Percentiles rank a stretch among this genome's conserved stretches.
These are phyloP conservation scores for Microtus pennsylvanicus DNA, from an alignment of 2,113 vertebrate genomes.

Conservation along the genomic window DNA sequence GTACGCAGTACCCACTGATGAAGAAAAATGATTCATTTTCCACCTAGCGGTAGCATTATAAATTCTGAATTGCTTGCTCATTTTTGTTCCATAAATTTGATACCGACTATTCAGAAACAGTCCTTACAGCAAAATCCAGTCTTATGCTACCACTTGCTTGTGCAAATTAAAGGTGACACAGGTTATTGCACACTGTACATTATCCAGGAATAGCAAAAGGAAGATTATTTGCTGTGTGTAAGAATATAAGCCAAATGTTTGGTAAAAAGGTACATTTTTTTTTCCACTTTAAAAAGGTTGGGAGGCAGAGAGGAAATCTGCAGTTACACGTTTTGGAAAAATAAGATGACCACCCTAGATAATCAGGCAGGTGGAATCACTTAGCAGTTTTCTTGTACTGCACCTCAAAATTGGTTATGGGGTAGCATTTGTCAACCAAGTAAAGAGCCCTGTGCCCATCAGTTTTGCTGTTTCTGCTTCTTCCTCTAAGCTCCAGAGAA, in stretches of 20 bases:
- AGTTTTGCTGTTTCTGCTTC: background rate
- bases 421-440: background rate
- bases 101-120: background rate
- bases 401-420: background rate
- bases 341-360: background rate
- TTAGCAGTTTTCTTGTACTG: background rate
- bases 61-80: background rate
- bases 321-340: background rate
- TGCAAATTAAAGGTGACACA: background rate
- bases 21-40: background rate
- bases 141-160: background rate
- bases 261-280: background rate
- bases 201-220: background rate
- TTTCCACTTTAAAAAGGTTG: background rate
- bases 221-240: background rate
- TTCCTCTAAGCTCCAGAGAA: background rate
- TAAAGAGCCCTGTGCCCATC: background rate
- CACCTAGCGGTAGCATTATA: background rate
- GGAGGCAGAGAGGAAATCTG: background rate
- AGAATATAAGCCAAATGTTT: background rate
- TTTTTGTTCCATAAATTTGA: conserved; percentile 17
- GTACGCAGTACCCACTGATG: background rate
- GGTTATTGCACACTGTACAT: background rate
- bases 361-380: background rate
- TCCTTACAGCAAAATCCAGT: background rate